Base-by-base conservation (phyloP, 2,888 invertebrate species). In the Yponomeuta plumbellus region DNA sequence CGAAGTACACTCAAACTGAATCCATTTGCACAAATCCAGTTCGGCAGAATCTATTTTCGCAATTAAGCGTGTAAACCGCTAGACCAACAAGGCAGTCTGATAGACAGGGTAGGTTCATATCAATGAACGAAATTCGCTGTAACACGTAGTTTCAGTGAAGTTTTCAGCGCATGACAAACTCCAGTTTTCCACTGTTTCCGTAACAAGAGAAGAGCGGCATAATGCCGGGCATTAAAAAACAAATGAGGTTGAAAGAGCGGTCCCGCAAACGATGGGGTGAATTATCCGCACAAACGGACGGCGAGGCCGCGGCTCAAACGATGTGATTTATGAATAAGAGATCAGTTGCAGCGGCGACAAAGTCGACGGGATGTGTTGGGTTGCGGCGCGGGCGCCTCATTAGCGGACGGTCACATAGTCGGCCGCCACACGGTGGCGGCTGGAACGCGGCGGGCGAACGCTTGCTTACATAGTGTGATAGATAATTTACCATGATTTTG, bases 191-290 rank as follows among this genome's bases (percentile, higher is more conserved):
- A 52, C 44, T 52, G 44, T 52, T 52, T 52, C 77, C 73, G 78
- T 85, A 86, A 87, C 88, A 85, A 88, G 84, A 83, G 77, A 72
- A 78, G 11, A 75, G 81, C 84, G 86, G 87, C 86, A 85, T 84
- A 85, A 84, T 81, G 75, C 78, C 75, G 77, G 76, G 83, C 83
- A 83, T 86, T 88, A 84, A 63, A 87, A 84, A 84, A 83, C 84
- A 85, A 84, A 86, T 86, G 86, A 86, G 83, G 80, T 83, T 84
- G 85, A 84, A 88, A 87, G 86, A 80, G 81, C 81, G 80, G 78
- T 80, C 76, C 79, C 83, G 80, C 83, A 88, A 88, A 90, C 87
- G 88, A 87, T 87, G 86, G 44, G 44, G 77, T 85, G 83, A 86
- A 86, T 83, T 84, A 78, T 80, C 74, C 72, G 67, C 67, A 71